Base-by-base conservation (phyloP, 2,888 invertebrate genomes). In the Lumbricus terrestris region DNA sequence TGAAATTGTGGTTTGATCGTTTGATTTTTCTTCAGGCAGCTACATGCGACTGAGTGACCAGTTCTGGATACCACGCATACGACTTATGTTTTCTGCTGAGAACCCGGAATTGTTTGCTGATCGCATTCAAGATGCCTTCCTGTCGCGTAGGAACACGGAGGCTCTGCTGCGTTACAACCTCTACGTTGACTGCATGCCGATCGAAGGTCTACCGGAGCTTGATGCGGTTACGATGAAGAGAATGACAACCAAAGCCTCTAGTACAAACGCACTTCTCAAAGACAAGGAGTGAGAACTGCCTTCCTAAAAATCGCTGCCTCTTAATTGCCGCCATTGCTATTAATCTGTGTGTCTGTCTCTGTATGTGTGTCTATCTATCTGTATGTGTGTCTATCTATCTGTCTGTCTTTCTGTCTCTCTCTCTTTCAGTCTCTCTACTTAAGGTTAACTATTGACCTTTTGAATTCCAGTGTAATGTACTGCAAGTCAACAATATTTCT, bases 1-100 rank as follows among this genome's bases (percentile, higher is more conserved):
- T 69, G n/a, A 29, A n/a, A n/a, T n/a, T n/a, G 18, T 47, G 15
- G 47, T 6, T 11, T 69, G n/a, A 40, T 69, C n/a, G 29, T n/a
- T 69, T 35, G 85, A 18, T 35, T 85, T 83, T 34, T 16, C n/a
- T 85, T 34, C 34, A 85, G 85, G 85, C 20, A 85, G 37, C 37
- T 85, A 85, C 85, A 85, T 85, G 37, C 18, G 15, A 23, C 15
- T 85, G 85, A 85, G 8, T 37, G 90, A 82, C 18, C 92, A 93
- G 91, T 93, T 91, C 89, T 95, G 94, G 95, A 92, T 95, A 20
- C 95, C 95, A 0, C 90, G 95, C 88, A 96, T 97, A 88, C 96
- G 97, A 91, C 94, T 98, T 35, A 96, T 97, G 96, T 97, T 98
- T 94, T 96, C 96, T 92, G 97, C 97, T 0, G 98, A 98, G 93